Base-by-base conservation (phyloP, 2,888 invertebrate species). In the Zygothrica quintamaculata region DNA sequence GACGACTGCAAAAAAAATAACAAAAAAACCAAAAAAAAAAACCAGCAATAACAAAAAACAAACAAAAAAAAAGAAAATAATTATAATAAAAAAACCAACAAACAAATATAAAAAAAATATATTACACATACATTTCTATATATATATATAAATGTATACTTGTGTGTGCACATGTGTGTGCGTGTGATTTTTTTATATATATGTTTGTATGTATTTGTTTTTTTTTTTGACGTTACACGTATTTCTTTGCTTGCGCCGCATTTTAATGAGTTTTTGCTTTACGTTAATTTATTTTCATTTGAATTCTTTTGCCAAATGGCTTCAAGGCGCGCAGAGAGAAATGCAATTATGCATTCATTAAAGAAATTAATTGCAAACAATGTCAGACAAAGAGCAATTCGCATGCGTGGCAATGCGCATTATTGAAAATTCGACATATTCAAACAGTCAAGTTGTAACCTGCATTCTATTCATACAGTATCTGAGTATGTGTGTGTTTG, bases 281-380 rank as follows among this genome's bases (percentile, higher is more conserved):
- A 69, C 80, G 87, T 86, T 85, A 87, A 87, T 87, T 87, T 82
- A 82, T 82, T 82, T 86, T 82, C 86, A 82, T 82, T 82, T 82
- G 87, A 82, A 82, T 82, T 82, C 86, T 67, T 84, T 71, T 74
- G 77, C 62, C 79, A 81, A 84, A 84, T 84, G 75, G 85, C 80
- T 74, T 72, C 65, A 82, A 81, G 80, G 87, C 80, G 85, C 68
- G 80, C 74, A 73, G 77, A 85, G 77, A 85, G 76, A 82, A 85
- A 87, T 85, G 82, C 87, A 87, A 87, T 82, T 87, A 82, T 82
- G 88, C 87, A 86, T 87, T 82, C 86, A 82, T 82, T 82, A 87
- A 87, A 68, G 77, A 87, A 82, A 82, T 82, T 87, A 82, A 82
- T 82, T 87, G 87, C 82, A 82, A 84, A 79, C 82, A 85, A 74